Evolutionary conservation across 2,113 vertebrate species (phyloP), one percentile per base, ranked within the genome.

Genomic region (Hylia prasina): DNA sequence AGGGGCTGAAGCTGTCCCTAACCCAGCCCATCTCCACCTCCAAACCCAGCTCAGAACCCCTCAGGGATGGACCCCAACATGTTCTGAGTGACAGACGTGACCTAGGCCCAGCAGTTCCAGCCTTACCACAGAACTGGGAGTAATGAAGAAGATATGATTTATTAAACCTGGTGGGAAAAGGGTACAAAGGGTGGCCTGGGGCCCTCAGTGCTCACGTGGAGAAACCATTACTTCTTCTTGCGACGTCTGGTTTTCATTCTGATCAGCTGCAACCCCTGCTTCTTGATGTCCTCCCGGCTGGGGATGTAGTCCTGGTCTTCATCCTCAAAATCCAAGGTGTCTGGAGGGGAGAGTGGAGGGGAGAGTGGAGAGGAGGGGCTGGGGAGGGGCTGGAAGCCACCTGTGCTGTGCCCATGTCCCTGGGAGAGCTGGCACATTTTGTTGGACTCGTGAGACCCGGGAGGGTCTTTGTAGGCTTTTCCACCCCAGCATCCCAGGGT

Each of bases 361-460:
- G 37, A 90, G 9, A 60, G 37, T 1, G 17, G 39, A 79, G 24
- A 45, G 25, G 10, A 53, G 39, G 30, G 23, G 5, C 35, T 64
- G 28, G 6, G 44, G 44, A 39, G 28, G 11, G 8, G 6, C 37
- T 51, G 44, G 21, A 54, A 20, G 28, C 44, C 24, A 14, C 17
- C 37, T 40, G 21, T n/a, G 65, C 51, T 35, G 22, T 61, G 54
- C 33, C 48, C 1, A 0, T 11, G 15, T 47, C 22, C 30, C 40
- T 3, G 44, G 64, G 19, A 64, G 20, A 51, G 30, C 17, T 6
- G 5, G 10, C 31, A 47, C 0, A 1, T 39, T 35, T 75, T 65
- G 27, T 21, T 0, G 1, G 22, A 58, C 57, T 71, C 1, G 2
- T 61, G 61, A 48, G 33, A 54, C 25, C 35, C 4, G 0, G 2